phyloP scores from a whole-genome alignment of 2,888 invertebrate species.

The Diploptera punctata region DNA sequence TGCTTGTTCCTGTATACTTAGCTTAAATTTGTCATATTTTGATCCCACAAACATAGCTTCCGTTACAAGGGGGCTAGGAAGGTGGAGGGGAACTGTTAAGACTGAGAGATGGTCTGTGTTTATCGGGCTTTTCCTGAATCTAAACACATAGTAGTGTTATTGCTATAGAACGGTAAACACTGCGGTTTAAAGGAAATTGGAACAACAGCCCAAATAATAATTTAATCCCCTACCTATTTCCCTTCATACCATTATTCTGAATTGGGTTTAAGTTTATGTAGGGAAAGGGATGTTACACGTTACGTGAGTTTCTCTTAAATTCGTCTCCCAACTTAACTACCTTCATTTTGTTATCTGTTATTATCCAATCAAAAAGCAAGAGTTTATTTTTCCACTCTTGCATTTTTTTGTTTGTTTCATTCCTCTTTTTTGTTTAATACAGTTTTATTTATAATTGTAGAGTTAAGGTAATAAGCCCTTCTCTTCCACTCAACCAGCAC shows the following conservation, averaged over 20 bases:
- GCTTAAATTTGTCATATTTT: slow-evolving; percentile 3
- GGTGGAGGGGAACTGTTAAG: too few relatives aligned
- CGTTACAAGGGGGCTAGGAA: neutral
- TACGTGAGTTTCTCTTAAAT: too few relatives aligned
- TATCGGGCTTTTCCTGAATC: neutral
- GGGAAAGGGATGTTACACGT: too few relatives aligned
- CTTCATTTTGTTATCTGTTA: too few relatives aligned
- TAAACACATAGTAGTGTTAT: neutral
- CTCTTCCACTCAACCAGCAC: too few relatives aligned
- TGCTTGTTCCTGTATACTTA: neutral
- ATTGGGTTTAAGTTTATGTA: neutral
- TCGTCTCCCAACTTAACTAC: too few relatives aligned
- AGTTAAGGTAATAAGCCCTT: too few relatives aligned
- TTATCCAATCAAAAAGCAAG: too few relatives aligned
- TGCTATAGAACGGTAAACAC: neutral
- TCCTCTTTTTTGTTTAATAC: too few relatives aligned
- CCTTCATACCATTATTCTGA: neutral
- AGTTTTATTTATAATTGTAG: too few relatives aligned
- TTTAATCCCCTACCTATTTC: neutral
- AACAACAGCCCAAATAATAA: slow-evolving; percentile 1
- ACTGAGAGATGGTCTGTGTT: neutral
- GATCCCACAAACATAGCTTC: neutral
- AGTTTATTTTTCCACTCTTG: too few relatives aligned
- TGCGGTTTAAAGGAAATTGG: slow-evolving; percentile 2
- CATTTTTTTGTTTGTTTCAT: too few relatives aligned